Evolutionary conservation across 2,113 vertebrate genomes (phyloP).

Genomic region (Cyprinus carpio): DNA sequence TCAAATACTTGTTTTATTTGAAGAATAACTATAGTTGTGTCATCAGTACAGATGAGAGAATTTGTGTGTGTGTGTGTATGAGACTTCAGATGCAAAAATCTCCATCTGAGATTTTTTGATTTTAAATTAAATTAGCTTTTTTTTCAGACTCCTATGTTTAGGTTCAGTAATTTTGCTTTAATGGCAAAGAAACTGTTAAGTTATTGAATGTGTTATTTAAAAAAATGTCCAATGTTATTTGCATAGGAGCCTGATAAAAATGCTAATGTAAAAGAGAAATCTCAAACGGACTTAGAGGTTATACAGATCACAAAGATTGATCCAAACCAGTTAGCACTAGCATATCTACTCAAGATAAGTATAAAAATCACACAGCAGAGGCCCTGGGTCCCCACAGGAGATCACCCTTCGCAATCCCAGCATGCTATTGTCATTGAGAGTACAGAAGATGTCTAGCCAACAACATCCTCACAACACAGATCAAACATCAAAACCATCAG

Average conservation of each 20-base stretch:
- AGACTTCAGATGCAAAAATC: too few species aligned
- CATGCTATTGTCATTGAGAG: neutral
- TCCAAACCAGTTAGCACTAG: neutral
- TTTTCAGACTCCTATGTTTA: too few species aligned
- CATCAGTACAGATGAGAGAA: neutral
- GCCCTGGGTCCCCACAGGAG: neutral
- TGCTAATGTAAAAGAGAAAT: too few species aligned
- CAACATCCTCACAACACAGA: neutral
- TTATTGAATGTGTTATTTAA: too few species aligned
- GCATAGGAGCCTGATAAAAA: too few species aligned
- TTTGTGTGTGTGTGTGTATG: neutral
- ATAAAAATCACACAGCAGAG: neutral
- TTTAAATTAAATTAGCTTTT: too few species aligned
- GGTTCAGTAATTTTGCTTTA: too few species aligned
- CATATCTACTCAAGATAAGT: neutral
- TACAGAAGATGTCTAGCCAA: constrained; percentile 5
- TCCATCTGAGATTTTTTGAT: too few species aligned
- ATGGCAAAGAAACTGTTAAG: too few species aligned
- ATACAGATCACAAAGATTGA: neutral
- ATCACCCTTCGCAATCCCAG: constrained; percentile 14
- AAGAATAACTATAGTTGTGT: constrained; percentile 6
- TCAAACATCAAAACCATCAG: neutral
- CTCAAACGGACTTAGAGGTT: neutral
- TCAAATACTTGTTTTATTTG: neutral
- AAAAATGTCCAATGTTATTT: too few species aligned